Evolutionary conservation across 1,140 invertebrate genomes (phyloP).

Genomic region (Drosophila pectinifera): DNA sequence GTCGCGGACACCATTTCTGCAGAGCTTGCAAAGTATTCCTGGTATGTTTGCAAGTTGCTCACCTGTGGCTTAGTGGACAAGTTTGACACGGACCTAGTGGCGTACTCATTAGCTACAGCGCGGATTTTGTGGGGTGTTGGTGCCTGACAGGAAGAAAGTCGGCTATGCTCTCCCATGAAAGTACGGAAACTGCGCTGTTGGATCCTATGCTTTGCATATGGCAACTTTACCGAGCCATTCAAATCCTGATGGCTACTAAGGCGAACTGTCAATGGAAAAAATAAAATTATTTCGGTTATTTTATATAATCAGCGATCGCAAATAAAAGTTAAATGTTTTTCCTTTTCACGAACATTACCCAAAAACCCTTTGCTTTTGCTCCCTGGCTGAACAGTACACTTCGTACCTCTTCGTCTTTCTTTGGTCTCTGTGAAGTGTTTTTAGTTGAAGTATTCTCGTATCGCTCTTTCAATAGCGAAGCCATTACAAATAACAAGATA

Average conservation of each 20-base stretch:
- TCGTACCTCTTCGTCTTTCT: too few species aligned
- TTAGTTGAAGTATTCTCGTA: too few species aligned
- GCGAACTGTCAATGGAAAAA: constrained; percentile 37
- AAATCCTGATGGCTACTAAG: constrained; percentile 44
- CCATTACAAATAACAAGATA: too few species aligned
- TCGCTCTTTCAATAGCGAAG: too few species aligned
- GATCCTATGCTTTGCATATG: constrained; percentile 55
- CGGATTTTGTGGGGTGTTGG: constrained; percentile 62
- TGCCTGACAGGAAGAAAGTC: constrained; percentile 34
- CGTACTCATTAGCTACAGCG: constrained; percentile 49
- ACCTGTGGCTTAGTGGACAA: constrained; percentile 40
- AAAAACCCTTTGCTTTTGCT: too few species aligned
- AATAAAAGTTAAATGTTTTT: background rate
- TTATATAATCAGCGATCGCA: background rate
- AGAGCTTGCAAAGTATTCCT: constrained; percentile 23
- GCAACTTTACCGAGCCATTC: constrained; percentile 53
- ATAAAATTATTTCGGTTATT: background rate
- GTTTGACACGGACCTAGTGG: constrained; percentile 1
- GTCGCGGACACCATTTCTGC: background rate
- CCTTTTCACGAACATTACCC: too few species aligned
- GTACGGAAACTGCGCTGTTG: constrained; percentile 39
- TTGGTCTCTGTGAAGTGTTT: too few species aligned
- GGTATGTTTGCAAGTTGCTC: constrained; percentile 28
- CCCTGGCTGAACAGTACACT: too few species aligned
- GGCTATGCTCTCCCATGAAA: constrained; percentile 61